phyloP scores from a whole-genome alignment of 1,140 invertebrate species.

The Drosophila asahinai region DNA sequence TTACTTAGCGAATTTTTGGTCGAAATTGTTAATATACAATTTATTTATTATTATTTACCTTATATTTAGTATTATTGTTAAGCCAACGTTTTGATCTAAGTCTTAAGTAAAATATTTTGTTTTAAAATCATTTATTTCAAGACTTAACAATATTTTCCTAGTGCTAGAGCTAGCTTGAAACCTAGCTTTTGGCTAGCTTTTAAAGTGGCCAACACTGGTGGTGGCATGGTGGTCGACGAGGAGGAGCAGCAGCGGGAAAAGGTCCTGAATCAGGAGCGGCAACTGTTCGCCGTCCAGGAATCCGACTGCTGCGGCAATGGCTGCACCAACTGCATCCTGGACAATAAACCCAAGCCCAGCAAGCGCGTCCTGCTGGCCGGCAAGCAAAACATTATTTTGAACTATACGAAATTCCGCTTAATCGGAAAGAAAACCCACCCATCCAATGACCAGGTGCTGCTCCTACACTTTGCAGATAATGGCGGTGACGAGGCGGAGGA shows the following conservation, averaged over 20 bases:
- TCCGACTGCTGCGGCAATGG: constrained; percentile 82
- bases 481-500: constrained; percentile 1
- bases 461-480: constrained; percentile 53
- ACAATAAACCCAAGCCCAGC: constrained; percentile 58
- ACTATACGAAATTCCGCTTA: constrained; percentile 60
- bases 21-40: too few species aligned
- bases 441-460: constrained; percentile 37
- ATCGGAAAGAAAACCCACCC: constrained; percentile 31
- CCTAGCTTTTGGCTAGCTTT: not conserved
- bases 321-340: constrained; percentile 79
- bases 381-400: constrained; percentile 63
- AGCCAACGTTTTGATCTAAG: not conserved
- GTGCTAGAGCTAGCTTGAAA: not conserved
- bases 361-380: constrained; percentile 46
- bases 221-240: constrained; percentile 5
- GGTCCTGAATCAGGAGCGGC: constrained; percentile 10
- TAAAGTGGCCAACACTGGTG: constrained; percentile 2
- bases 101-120: not conserved
- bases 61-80: too few species aligned
- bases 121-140: too few species aligned
- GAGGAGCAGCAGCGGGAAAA: constrained; percentile 4
- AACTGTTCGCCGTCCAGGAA: constrained; percentile 15
- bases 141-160: not conserved
- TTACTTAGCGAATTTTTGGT: not conserved
- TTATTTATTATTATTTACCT: too few species aligned